Conservation (phyloP, 2,113 vertebrate genomes). For the Archocentrus centrarchus region DNA sequence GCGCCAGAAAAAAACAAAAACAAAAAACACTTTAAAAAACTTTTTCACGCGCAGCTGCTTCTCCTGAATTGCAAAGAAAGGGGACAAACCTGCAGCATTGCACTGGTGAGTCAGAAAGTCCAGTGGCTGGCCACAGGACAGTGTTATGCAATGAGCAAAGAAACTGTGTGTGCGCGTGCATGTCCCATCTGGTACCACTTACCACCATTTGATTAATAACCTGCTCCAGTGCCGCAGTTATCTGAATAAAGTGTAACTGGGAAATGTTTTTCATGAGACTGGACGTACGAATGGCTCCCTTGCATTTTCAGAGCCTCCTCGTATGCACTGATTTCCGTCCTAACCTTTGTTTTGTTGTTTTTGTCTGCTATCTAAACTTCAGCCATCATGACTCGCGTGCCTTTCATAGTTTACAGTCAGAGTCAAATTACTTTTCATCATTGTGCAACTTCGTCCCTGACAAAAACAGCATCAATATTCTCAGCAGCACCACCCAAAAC, state of each 20-base stretch:
- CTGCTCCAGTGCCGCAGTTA: neutral
- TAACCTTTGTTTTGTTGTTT: neutral
- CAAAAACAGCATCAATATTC: constrained; percentile 46
- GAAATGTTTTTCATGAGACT: neutral
- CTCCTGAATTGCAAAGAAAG: neutral
- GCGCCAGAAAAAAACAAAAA: neutral
- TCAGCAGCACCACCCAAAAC: constrained; percentile 46
- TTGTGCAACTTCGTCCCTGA: neutral
- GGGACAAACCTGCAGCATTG: neutral
- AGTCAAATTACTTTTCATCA: constrained; percentile 29
- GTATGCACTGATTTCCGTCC: neutral
- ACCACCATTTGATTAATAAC: neutral
- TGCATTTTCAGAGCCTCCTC: too few relatives aligned
- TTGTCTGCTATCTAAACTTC: neutral
- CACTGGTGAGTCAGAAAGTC: neutral
- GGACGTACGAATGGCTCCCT: neutral
- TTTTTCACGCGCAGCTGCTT: neutral
- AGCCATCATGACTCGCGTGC: constrained; percentile 3
- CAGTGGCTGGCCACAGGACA: constrained; percentile 9
- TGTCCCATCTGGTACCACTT: constrained; percentile 22
- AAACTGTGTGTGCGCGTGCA: neutral
- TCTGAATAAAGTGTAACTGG: neutral
- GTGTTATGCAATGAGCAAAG: constrained; percentile 43
- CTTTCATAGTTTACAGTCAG: neutral
- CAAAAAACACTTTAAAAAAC: too few relatives aligned